Conservation (phyloP, 2,113 vertebrate genomes). For the Anolis carolinensis region DNA sequence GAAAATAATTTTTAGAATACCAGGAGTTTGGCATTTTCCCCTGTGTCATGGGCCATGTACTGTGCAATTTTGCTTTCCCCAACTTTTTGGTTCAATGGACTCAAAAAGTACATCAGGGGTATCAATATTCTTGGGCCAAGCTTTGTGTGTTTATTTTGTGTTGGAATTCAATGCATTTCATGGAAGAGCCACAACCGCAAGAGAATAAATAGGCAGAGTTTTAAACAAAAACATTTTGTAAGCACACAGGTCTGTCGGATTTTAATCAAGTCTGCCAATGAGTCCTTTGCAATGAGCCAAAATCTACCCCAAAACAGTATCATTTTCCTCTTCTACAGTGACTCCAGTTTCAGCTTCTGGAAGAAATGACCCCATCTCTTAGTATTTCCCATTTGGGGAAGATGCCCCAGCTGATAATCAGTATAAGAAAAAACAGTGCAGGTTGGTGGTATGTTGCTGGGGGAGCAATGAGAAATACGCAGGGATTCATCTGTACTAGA, state of each 20-base stretch:
- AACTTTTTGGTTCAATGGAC: background rate
- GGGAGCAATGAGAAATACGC: background rate
- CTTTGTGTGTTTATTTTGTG: background rate
- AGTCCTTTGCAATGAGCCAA: background rate
- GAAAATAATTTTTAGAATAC: background rate
- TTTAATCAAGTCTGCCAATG: constrained; percentile 18
- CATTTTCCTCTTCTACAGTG: background rate
- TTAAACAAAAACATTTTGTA: background rate
- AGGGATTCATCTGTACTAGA: background rate
- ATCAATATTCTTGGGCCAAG: background rate
- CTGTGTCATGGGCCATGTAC: background rate
- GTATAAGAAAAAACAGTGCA: background rate
- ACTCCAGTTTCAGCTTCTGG: background rate
- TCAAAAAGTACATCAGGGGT: no score
- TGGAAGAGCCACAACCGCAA: background rate
- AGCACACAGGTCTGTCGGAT: background rate
- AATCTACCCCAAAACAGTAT: background rate
- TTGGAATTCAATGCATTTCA: background rate
- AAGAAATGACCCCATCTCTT: background rate
- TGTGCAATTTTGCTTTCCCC: background rate
- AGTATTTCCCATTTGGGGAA: background rate
- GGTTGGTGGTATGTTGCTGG: no score
- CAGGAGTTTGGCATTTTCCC: no score
- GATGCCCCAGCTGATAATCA: background rate
- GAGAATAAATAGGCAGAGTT: background rate